Base-by-base conservation (phyloP, 2,797 vertebrate species). In the Menidia menidia region DNA sequence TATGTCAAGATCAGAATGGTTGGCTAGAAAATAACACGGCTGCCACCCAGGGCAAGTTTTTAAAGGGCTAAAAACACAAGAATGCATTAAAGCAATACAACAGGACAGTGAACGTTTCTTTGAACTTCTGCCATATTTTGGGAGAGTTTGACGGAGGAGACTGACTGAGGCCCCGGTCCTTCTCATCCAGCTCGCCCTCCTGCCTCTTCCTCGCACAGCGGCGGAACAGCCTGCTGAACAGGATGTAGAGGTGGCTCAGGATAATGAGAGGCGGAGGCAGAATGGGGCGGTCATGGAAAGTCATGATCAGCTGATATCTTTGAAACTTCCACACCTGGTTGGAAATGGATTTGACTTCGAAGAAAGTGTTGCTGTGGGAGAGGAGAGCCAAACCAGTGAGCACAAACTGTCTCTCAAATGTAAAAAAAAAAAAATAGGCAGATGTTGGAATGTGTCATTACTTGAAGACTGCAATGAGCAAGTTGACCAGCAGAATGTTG, bases 281-380 rank as follows among this genome's bases (percentile, higher is more conserved):
- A 70, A 99, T 97, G 3, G 98, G 98, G 1, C 98, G 94, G 89
- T 99, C 98, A 0, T 99, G 96, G 78, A 99, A 99, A 0, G 97
- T 99, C 97, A 99, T 98, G 71, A 99, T 99, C 79, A 99, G 92
- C 90, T 99, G 98, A 71, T 99, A 99, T 52, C 98, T 87, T 92
- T 99, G 98, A 75, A 99, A 99, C 90, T 99, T 99, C 98, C 98
- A 99, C 68, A 99, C 96, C 87, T 99, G 98, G 89, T 99, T 99
- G 64, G 98, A 99, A 84, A 99, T 99, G 75, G 97, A 99, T 83
- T 99, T 99, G 35, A 99, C 96, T 82, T 99, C 98, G 81, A 97
- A 98, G 93, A 99, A 99, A 11, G 98, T 99, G 86, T 99, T 99
- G 93, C 98, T 99, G 93, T 65, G 15, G 68, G 41, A 42, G 10